Evolutionary conservation across 2,113 vertebrate species (phyloP).

Genomic region (Mesoclemmys tuberculata): DNA sequence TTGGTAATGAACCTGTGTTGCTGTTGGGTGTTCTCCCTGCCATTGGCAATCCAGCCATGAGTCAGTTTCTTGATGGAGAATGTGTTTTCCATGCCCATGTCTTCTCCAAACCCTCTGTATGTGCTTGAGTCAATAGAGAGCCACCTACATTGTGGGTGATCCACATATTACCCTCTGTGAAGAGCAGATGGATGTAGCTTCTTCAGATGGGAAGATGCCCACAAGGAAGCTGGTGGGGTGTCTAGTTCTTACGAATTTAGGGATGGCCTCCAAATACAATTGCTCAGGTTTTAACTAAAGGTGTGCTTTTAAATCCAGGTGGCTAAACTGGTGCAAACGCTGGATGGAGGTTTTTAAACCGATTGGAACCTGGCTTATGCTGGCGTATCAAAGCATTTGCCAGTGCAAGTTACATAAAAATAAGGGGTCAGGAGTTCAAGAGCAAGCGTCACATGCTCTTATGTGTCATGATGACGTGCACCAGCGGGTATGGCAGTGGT

Average conservation of each 20-base stretch:
- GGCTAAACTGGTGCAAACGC: neutral
- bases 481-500: neutral
- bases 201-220: neutral
- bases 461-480: neutral
- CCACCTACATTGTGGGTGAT: constrained; percentile 18
- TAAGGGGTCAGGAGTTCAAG: neutral
- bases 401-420: neutral
- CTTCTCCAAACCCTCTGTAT: neutral
- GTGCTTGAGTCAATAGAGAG: neutral
- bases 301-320: neutral
- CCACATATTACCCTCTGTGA: constrained; percentile 13
- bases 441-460: neutral
- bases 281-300: neutral
- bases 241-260: neutral
- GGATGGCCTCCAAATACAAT: neutral
- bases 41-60: neutral
- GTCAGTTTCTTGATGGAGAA: neutral
- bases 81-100: neutral
- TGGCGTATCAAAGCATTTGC: neutral
- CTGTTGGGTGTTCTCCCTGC: neutral
- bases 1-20: neutral
- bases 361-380: neutral
- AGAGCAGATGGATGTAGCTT: constrained; percentile 28
- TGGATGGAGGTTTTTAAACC: neutral
- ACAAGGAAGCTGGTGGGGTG: neutral